Conservation (phyloP, 2,888 invertebrate genomes). For the Calliphora vomitoria region DNA sequence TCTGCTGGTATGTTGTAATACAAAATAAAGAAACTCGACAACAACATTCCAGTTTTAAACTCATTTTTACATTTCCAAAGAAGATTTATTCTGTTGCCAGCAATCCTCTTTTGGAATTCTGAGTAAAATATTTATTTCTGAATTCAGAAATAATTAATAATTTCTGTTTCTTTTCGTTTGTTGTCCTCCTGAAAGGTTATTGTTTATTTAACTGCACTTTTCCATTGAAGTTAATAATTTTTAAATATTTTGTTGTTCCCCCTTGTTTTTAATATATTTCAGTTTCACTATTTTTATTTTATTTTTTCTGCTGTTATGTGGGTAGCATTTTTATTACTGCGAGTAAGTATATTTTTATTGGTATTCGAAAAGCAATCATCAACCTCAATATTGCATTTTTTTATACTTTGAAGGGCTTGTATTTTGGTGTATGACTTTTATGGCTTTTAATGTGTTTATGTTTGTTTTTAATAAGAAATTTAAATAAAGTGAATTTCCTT, state of each 20-base stretch:
- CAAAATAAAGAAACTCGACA: no score
- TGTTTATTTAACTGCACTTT: not conserved
- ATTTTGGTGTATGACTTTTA: not conserved
- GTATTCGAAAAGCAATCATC: not conserved
- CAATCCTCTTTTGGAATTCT: not conserved
- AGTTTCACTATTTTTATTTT: no score
- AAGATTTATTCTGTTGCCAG: no score
- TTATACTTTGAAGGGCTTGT: not conserved
- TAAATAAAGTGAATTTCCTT: no score
- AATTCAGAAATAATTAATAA: no score
- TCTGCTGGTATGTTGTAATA: no score
- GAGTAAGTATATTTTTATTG: conserved; percentile 5
- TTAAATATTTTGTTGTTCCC: not conserved
- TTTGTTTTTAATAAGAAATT: no score
- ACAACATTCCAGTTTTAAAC: no score
- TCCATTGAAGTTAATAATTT: not conserved
- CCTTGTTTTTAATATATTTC: not conserved
- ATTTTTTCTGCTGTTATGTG: not conserved
- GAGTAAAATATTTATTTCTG: not conserved
- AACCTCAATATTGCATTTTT: not conserved
- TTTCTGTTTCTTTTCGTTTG: not conserved
- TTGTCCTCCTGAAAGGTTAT: not conserved
- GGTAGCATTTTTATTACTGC: not conserved
- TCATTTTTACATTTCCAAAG: no score
- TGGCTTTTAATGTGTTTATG: not conserved